These are phyloP conservation scores for Rotaria socialis DNA, from an alignment of 2,888 invertebrate species.

Conservation along the genomic window DNA sequence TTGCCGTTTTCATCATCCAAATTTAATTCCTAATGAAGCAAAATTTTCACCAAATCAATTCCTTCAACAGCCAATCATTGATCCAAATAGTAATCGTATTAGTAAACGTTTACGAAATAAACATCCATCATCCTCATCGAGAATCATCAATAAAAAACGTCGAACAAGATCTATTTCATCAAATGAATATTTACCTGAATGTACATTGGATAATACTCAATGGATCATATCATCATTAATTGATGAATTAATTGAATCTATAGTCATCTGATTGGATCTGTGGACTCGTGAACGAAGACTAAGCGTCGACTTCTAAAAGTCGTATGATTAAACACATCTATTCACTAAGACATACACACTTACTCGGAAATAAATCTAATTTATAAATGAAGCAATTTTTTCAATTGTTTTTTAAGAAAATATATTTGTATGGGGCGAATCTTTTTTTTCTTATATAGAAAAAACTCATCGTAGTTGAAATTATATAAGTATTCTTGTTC, in stretches of 20 bases:
- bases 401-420: no score
- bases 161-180: background rate
- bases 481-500: no score
- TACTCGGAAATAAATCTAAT: no score
- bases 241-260: background rate
- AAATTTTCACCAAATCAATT: background rate
- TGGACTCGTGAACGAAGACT: no score
- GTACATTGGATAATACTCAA: background rate
- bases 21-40: background rate
- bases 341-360: no score
- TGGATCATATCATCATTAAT: background rate
- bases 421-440: no score
- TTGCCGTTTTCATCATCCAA: conserved; percentile 14
- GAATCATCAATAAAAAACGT: background rate
- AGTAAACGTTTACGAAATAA: background rate
- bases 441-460: no score
- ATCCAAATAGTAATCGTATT: background rate
- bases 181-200: background rate
- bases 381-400: no score
- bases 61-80: background rate
- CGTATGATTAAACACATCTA: no score
- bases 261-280: background rate
- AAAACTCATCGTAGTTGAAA: no score
- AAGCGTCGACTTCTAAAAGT: no score
- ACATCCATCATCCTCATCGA: background rate